Evolutionary conservation across 2,113 vertebrate genomes (phyloP), one percentile per base, ranked within the genome.

Genomic region (Pseudopipra pipra): DNA sequence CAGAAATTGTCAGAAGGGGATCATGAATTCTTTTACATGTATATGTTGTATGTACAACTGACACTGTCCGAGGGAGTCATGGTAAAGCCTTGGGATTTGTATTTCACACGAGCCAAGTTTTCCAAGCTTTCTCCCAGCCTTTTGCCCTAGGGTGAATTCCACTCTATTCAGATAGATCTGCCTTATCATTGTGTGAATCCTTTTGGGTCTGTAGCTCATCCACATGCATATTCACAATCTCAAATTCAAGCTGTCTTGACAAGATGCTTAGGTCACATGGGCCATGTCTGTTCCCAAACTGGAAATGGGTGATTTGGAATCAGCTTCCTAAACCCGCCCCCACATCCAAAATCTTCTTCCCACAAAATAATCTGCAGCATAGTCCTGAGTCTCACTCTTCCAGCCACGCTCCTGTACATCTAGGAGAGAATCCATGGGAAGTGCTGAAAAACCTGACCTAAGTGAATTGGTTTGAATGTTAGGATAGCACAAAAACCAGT

Each of bases 201-300:
- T 93, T 96, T 55, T 43, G 85, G 89, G 81, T 67, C 87, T 92
- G 78, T 56, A 91, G 71, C 85, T 94, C 78, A 90, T 78, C 82
- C 68, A 78, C 96, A 77, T 93, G 87, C 85, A 93, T 87, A 94
- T 94, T 96, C 95, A 92, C 87, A 85, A 66, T 90, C 92, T 96
- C 79, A 86, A 93, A 93, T 86, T 90, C 95, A 96, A 95, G 90
- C 93, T 97, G 95, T 95, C 95, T 93, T 96, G 87, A 95, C 88
- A 95, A 91, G 91, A 96, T 95, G 89, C 91, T 96, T 88, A 92
- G 95, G 93, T 95, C 96, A 95, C 81, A 90, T 82, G 90, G 94
- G 85, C 93, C 85, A 44, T 94, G 80, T 93, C 87, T 84, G 63
- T 77, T 93, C 95, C 95, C 87, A 88, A 88, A 86, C 33, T 88